A percentile compares a stretch with the other conserved stretches of the same genome.
Evolutionary conservation across 2,113 vertebrate species (phyloP).

Genomic region (Percina caprodes): DNA sequence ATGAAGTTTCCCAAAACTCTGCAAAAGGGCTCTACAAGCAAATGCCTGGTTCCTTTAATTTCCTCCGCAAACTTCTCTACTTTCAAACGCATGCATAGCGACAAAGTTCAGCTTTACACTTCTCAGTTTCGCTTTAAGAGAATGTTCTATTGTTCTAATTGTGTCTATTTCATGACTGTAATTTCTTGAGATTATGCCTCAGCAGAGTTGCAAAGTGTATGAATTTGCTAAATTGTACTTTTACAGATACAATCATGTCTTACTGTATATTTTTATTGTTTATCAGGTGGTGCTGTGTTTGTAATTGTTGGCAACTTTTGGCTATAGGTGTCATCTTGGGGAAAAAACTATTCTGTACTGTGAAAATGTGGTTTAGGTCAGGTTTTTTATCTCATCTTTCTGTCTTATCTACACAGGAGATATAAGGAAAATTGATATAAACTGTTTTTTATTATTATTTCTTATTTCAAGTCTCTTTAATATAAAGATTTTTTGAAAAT

Average conservation of each 20-base stretch:
- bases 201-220: neutral
- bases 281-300: neutral
- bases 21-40: slow-evolving; percentile 91
- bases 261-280: neutral
- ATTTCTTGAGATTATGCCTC: neutral
- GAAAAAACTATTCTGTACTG: neutral
- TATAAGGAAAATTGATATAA: neutral
- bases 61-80: slow-evolving; percentile 92
- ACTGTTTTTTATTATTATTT: neutral
- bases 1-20: slow-evolving; percentile 87
- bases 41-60: slow-evolving; percentile 94
- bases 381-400: neutral
- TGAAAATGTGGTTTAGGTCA: neutral
- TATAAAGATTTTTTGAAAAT: neutral
- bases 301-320: neutral
- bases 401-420: neutral
- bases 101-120: neutral
- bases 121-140: neutral
- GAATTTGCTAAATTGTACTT: neutral
- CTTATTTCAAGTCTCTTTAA: neutral
- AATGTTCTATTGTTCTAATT: neutral
- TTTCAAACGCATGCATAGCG: slow-evolving; percentile 74
- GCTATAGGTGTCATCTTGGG: neutral
- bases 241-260: neutral
- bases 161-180: neutral